A percentile compares a stretch with the other conserved stretches of the same genome.
Conservation (phyloP, 2,797 vertebrate species). For the Gila robusta region DNA sequence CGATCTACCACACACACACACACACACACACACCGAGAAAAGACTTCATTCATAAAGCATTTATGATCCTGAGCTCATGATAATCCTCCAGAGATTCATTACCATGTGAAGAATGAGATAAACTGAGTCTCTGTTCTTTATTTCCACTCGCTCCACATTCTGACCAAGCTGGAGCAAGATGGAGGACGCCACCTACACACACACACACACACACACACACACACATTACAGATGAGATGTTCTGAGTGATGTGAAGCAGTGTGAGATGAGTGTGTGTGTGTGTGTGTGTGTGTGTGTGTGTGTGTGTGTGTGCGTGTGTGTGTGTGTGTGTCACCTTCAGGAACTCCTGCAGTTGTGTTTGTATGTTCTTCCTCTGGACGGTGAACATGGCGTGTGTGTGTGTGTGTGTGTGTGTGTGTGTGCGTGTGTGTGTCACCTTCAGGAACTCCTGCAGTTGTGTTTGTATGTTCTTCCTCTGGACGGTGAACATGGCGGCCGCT, state of each 20-base stretch:
- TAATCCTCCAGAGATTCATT: constrained; percentile 48
- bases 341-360: no score
- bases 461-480: constrained; percentile 91
- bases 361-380: no score
- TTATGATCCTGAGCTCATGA: background rate
- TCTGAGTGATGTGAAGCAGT: no score
- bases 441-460: constrained; percentile 93
- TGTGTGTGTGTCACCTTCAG: no score
- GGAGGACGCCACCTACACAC: constrained; percentile 88
- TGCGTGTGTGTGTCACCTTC: constrained; percentile 73
- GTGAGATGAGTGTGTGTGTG: no score
- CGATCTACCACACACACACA: constrained; percentile 76
- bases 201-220: background rate
- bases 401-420: no score
- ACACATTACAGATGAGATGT: background rate
- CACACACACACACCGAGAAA: background rate
- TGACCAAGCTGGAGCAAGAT: constrained; percentile 91
- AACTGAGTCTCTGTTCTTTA: constrained; percentile 90
- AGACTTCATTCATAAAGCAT: background rate
- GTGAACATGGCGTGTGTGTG: no score
- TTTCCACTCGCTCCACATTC: constrained; percentile 83
- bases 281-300: no score
- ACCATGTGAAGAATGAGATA: constrained; percentile 92
- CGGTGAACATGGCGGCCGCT: constrained; percentile 89
- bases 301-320: no score